phyloP scores from a whole-genome alignment of 2,797 vertebrate genomes.

The Myotis findleyi region DNA sequence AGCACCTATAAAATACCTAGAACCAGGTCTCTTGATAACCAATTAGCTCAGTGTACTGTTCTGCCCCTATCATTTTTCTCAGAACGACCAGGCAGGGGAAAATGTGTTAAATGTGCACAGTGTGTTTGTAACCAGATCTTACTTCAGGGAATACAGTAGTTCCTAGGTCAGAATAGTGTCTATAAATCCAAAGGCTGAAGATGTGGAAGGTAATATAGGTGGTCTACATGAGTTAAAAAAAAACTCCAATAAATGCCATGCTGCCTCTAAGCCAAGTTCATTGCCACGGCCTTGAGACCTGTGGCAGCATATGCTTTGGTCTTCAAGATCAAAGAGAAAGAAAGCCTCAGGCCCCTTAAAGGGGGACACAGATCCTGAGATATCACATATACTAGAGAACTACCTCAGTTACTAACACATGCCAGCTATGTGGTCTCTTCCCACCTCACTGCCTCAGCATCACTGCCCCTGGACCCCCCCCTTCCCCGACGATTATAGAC shows the following conservation, averaged over 20 bases:
- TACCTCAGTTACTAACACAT: background rate
- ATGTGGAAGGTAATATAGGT: background rate
- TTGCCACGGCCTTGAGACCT: background rate
- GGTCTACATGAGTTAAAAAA: background rate
- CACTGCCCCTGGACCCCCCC: accelerated
- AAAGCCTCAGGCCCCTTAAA: background rate
- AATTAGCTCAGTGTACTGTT: background rate
- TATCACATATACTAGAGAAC: background rate
- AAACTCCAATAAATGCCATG: background rate
- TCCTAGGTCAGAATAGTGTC: background rate
- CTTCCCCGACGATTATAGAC: background rate
- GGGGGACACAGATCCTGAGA: background rate
- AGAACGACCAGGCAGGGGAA: background rate
- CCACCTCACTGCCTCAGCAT: background rate
- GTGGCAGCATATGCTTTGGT: background rate
- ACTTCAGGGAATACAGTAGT: background rate
- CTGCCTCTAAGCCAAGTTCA: background rate
- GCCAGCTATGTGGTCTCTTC: background rate
- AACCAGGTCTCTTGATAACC: background rate
- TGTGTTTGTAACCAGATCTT: background rate
- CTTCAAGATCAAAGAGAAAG: background rate
- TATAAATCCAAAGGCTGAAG: conserved; percentile 36
- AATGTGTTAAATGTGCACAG: background rate
- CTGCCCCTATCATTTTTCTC: background rate
- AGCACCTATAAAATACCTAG: background rate